Evolutionary conservation across 2,113 vertebrate genomes (phyloP).

Genomic region (Anseranas semipalmata): DNA sequence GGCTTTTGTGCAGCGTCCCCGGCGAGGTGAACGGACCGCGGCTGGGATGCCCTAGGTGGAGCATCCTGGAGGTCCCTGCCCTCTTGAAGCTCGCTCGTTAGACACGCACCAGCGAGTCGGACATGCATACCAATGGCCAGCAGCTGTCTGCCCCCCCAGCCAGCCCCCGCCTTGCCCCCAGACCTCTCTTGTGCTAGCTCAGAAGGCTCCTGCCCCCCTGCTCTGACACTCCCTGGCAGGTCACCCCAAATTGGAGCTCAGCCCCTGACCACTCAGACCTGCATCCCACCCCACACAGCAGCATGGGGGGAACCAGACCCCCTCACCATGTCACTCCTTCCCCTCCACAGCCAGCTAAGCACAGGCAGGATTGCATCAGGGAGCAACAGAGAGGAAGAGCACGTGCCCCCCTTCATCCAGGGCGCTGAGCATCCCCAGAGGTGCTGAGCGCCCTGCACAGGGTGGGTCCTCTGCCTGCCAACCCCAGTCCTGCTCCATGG

Average conservation of each 20-base stretch:
- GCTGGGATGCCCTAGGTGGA: not conserved
- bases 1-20: fast-evolving
- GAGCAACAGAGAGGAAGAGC: not conserved
- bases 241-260: not conserved
- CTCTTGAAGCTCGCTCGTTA: fast-evolving
- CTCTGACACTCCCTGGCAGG: fast-evolving
- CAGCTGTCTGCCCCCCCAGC: not conserved
- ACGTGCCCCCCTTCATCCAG: not conserved
- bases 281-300: not conserved
- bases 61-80: not conserved
- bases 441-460: fast-evolving
- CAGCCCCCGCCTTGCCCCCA: not conserved
- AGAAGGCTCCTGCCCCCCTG: not conserved
- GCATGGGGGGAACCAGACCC: too few species aligned
- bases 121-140: not conserved
- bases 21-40: fast-evolving
- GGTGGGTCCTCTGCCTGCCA: not conserved
- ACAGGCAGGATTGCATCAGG: not conserved
- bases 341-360: not conserved
- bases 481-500: not conserved
- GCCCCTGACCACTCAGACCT: not conserved
- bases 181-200: not conserved
- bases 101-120: not conserved
- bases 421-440: not conserved
- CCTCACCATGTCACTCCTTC: not conserved